Evolutionary conservation across 2,888 invertebrate genomes (phyloP).

Genomic region (Cataglyphis livida): DNA sequence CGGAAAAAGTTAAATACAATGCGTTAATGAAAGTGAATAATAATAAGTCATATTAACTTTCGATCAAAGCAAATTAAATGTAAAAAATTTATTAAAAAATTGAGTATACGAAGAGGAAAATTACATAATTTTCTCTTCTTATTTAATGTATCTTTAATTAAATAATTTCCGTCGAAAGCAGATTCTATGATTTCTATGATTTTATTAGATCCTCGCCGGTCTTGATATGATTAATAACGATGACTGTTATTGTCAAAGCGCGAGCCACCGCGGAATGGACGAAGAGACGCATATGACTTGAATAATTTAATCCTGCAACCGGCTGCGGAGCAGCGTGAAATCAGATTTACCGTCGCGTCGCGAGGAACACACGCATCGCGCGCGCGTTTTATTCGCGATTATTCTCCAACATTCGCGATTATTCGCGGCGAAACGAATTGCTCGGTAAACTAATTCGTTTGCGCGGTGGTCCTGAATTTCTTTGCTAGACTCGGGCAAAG

Average conservation of each 20-base stretch:
- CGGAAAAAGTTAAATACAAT: not conserved
- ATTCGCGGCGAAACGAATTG: slow-evolving; percentile 23
- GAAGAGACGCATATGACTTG: slow-evolving; percentile 31
- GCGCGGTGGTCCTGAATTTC: slow-evolving; percentile 11
- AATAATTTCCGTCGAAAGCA: not conserved
- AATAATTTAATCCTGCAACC: slow-evolving; percentile 45
- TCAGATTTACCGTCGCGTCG: slow-evolving; percentile 9
- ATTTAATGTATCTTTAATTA: not conserved
- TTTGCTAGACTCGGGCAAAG: not conserved
- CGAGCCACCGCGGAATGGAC: slow-evolving; percentile 42
- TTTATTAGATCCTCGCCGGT: not conserved
- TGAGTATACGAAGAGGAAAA: not conserved
- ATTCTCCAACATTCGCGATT: not conserved
- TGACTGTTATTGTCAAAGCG: slow-evolving; percentile 31
- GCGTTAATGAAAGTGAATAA: not conserved
- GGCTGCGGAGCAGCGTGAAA: slow-evolving; percentile 39
- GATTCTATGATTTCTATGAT: not conserved
- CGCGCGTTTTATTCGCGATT: not conserved
- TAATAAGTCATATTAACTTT: not conserved
- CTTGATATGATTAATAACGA: slow-evolving; percentile 26
- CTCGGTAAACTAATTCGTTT: slow-evolving; percentile 3
- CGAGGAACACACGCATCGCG: slow-evolving; percentile 1
- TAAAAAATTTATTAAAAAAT: not conserved
- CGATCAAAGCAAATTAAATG: not conserved
- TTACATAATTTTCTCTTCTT: not conserved